Percentiles rank a stretch among this genome's conserved stretches.
Evolutionary conservation across 2,113 vertebrate genomes (phyloP).

Genomic region (Prolemur simus): DNA sequence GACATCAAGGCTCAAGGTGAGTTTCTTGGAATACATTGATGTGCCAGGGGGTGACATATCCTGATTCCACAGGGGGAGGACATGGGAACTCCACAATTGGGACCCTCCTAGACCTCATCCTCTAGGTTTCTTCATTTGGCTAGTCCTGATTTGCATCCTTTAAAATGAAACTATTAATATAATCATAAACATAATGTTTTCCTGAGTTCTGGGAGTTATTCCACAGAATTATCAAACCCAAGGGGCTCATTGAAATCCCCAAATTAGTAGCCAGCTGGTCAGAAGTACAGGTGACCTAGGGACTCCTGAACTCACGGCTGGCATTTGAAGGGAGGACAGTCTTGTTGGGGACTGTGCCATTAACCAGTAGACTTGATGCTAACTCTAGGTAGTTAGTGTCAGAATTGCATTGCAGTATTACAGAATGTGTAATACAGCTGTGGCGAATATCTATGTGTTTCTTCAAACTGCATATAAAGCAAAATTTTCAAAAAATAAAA

Average conservation of each 20-base stretch:
- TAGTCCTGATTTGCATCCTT: slow-evolving; percentile 11
- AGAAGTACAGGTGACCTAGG: neutral
- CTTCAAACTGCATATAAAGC: slow-evolving; percentile 19
- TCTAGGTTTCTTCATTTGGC: slow-evolving; percentile 14
- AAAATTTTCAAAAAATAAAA: slow-evolving; percentile 2
- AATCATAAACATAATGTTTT: neutral
- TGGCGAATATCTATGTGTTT: slow-evolving; percentile 16
- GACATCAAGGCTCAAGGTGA: neutral
- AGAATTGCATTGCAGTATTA: neutral
- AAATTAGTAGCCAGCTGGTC: slow-evolving; percentile 1
- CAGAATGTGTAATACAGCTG: neutral
- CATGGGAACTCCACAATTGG: neutral
- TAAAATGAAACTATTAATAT: neutral
- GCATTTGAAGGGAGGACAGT: neutral
- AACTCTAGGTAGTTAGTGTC: neutral
- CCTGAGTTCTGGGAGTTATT: neutral
- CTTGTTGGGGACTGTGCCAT: neutral
- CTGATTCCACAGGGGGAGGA: neutral
- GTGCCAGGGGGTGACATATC: neutral
- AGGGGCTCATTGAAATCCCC: neutral
- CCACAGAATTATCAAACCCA: slow-evolving; percentile 5
- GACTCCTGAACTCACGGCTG: neutral
- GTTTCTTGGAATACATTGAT: slow-evolving; percentile 5
- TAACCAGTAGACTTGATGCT: neutral
- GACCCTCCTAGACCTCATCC: neutral